A percentile compares a stretch with the other conserved stretches of the same genome.
Conservation (phyloP, 2,888 invertebrate genomes). For the Bhutanitis thaidina region DNA sequence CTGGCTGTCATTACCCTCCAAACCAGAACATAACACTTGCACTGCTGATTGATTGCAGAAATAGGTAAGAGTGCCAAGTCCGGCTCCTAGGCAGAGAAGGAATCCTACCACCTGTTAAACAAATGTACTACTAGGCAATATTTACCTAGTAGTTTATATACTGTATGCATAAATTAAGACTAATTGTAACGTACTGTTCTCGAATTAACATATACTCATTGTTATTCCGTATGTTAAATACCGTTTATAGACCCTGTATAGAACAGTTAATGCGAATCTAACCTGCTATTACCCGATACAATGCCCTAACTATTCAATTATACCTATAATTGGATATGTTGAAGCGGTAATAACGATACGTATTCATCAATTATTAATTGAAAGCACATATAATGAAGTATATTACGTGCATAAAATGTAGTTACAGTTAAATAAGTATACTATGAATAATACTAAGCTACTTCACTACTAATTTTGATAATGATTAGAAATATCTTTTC, state of each 20-base stretch:
- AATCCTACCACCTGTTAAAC: too few relatives aligned
- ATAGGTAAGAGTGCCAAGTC: too few relatives aligned
- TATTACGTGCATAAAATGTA: background rate
- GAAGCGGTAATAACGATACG: constrained; percentile 9
- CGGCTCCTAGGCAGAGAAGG: too few relatives aligned
- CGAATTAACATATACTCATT: background rate
- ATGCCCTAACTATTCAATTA: constrained; percentile 16
- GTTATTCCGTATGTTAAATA: constrained; percentile 17
- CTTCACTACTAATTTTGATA: too few relatives aligned
- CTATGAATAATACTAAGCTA: too few relatives aligned
- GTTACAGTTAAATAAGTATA: background rate
- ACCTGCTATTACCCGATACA: constrained; percentile 13
- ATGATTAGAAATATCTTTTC: too few relatives aligned
- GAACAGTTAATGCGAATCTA: constrained; percentile 13
- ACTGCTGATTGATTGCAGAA: too few relatives aligned
- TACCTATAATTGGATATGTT: constrained; percentile 10
- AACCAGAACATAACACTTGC: too few relatives aligned
- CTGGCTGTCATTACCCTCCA: too few relatives aligned
- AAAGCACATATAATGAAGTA: background rate
- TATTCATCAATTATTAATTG: constrained; percentile 12
- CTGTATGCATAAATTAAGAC: background rate
- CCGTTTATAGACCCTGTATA: constrained; percentile 7
- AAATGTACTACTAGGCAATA: too few relatives aligned
- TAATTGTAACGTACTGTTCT: background rate
- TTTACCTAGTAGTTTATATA: too few relatives aligned